Evolutionary conservation across 1,140 invertebrate species (phyloP).

Genomic region (Solen grandis): DNA sequence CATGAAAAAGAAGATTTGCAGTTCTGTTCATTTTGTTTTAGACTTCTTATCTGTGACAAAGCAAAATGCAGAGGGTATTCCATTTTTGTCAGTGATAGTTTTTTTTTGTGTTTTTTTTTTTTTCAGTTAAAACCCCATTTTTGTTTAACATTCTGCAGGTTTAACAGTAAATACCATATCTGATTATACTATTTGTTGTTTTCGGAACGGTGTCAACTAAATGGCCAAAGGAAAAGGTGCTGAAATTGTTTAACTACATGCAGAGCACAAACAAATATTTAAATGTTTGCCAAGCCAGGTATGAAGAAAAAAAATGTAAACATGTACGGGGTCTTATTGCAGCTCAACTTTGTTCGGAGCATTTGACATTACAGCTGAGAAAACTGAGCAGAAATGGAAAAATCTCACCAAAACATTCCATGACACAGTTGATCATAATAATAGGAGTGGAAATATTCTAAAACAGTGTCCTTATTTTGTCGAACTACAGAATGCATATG

Average conservation of each 20-base stretch:
- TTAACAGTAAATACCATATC: no score
- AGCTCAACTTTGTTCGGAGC: background rate
- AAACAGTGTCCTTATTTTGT: background rate
- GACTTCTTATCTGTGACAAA: no score
- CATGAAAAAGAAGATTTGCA: no score
- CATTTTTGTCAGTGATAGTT: no score
- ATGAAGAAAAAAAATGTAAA: constrained; percentile 14
- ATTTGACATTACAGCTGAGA: background rate
- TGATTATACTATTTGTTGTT: no score
- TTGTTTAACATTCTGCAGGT: no score
- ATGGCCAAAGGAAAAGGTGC: background rate
- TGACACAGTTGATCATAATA: constrained; percentile 7
- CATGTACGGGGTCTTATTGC: background rate
- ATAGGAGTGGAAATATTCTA: background rate
- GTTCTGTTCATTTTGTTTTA: no score
- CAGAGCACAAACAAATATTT: background rate
- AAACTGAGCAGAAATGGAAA: constrained; percentile 8
- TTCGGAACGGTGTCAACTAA: background rate
- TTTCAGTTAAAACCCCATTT: no score
- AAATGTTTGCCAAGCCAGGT: background rate
- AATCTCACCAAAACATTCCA: background rate
- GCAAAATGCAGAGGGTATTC: no score
- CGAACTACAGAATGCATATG: background rate
- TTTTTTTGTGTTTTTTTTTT: no score
- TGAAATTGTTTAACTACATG: background rate